Evolutionary conservation across 2,888 invertebrate species (phyloP).

Genomic region (Oscheius sp.): DNA sequence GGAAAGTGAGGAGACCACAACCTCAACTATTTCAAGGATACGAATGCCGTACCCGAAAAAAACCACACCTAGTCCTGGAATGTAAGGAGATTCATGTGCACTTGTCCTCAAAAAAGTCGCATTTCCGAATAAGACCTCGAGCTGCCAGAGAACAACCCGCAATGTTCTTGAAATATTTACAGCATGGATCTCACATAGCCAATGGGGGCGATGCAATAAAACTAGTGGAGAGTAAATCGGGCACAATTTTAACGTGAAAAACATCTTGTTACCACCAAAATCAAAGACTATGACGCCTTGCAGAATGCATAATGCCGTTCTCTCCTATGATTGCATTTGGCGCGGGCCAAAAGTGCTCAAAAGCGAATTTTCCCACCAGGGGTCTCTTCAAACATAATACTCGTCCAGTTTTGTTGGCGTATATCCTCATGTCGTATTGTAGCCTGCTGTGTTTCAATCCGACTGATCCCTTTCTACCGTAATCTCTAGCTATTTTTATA

Average conservation of each 20-base stretch:
- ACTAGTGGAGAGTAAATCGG: background rate
- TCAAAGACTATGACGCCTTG: slow-evolving; percentile 32
- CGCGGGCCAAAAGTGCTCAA: slow-evolving; percentile 35
- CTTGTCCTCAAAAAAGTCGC: background rate
- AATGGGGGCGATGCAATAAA: slow-evolving; percentile 12
- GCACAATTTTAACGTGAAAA: background rate
- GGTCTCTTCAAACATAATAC: too few relatives aligned
- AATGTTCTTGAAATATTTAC: slow-evolving; percentile 26
- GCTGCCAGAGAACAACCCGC: background rate
- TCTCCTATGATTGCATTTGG: slow-evolving; percentile 36
- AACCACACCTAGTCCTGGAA: background rate
- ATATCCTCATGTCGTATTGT: too few relatives aligned
- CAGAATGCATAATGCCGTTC: slow-evolving; percentile 35
- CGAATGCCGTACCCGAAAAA: background rate
- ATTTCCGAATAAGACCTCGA: background rate
- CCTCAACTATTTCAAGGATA: background rate
- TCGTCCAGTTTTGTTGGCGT: too few relatives aligned
- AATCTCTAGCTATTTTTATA: background rate
- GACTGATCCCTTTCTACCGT: too few relatives aligned
- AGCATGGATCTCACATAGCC: slow-evolving; percentile 4
- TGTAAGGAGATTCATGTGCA: background rate
- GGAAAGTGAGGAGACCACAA: background rate
- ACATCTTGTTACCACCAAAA: slow-evolving; percentile 9
- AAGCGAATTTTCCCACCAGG: slow-evolving; percentile 36
- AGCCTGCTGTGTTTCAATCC: too few relatives aligned